These are phyloP conservation scores for Chaenodraco wilsoni DNA, from an alignment of 2,797 vertebrate genomes.

Conservation along the genomic window DNA sequence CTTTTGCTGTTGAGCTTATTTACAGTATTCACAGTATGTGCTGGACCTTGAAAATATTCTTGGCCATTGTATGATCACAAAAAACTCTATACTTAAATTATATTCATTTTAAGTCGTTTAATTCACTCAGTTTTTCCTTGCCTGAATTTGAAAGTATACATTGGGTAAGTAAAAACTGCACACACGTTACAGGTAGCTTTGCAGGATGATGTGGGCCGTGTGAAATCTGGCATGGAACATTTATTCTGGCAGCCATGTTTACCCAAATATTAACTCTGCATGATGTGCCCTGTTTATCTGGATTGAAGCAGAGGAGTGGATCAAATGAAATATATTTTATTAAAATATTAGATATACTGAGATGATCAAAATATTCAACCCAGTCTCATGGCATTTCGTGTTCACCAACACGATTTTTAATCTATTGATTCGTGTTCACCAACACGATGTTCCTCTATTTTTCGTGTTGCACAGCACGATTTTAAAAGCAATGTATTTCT, in stretches of 20 bases:
- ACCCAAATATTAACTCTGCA: constrained; percentile 34
- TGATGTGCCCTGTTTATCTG: constrained; percentile 34
- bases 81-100: not conserved
- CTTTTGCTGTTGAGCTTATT: constrained; percentile 12
- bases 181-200: not conserved
- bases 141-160: not conserved
- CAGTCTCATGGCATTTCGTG: no score
- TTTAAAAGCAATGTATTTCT: no score
- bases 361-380: not conserved
- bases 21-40: not conserved
- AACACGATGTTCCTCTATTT: no score
- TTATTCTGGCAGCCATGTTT: constrained; percentile 35
- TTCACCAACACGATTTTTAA: no score
- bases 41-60: not conserved
- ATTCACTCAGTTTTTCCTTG: constrained; percentile 2
- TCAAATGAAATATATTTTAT: not conserved
- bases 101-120: not conserved
- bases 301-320: constrained; percentile 15
- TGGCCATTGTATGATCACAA: constrained; percentile 1
- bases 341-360: not conserved
- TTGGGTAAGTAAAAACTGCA: not conserved
- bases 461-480: no score
- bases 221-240: no score
- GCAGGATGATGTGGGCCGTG: constrained; percentile 7
- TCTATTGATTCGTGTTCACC: no score